Base-by-base conservation (phyloP, 2,888 invertebrate species). In the Yponomeuta malinellus region DNA sequence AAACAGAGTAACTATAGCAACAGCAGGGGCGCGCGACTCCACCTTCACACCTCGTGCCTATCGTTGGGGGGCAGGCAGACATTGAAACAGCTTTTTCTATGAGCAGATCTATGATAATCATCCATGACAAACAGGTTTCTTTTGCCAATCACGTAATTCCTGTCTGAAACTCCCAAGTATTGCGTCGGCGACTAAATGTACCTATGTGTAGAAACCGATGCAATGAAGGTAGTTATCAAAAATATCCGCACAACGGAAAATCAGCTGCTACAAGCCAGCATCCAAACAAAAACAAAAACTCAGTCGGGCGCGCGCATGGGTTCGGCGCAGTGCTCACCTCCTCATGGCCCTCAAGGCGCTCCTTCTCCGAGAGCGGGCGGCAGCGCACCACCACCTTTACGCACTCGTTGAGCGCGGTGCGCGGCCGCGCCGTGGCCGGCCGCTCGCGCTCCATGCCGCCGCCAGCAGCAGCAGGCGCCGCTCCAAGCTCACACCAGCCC, bases 301-400 rank as follows among this genome's bases (percentile, higher is more conserved):
- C 1, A 4, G 52, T 12, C 52, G 52, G 8, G 43, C 43, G 43
- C 43, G 84, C 86, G 76, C 76, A 74, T 70, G 73, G 74, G 70
- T 76, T 9, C 43, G 67, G 52, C 52, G 31, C 52, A 29, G 67
- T 43, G 37, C n/a, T 23, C 79, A 93, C 92, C 89, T 96, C 95
- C 73, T 89, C 93, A 89, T 95, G 95, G 33, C 96, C 96, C 79
- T 95, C 94, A 63, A 93, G 89, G 63, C 93, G 94, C 91, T 99
- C 99, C 78, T 96, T 96, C 76, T 96, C 95, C 78, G 96, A 97
- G 92, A 99, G 95, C 63, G 99, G 99, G 71, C 99, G 95, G 92
- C 99, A 98, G 84, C 99, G 93, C 71, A 99, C 99, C 76, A 99
- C 97, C 75, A 99, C 99, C 92, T 98, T 98, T 73, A 99, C 98